phyloP scores from a whole-genome alignment of 2,113 vertebrate genomes.

The Bufo gargarizans region DNA sequence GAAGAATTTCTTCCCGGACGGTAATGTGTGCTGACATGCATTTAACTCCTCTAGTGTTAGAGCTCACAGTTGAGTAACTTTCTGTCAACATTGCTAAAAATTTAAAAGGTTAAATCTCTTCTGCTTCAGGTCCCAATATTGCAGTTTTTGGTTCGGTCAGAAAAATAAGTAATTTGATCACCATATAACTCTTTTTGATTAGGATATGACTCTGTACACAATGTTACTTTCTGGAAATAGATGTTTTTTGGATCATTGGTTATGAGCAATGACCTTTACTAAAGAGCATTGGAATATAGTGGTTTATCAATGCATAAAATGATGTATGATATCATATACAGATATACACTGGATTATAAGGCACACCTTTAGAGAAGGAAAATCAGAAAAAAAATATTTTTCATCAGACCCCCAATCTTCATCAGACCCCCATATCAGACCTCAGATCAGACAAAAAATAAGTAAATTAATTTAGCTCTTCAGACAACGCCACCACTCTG shows the following conservation, averaged over 20 bases:
- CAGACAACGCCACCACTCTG: too few relatives aligned
- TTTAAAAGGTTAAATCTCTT: conserved; percentile 57
- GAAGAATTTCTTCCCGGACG: conserved; percentile 40
- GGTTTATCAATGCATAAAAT: not conserved
- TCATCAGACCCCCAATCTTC: not conserved
- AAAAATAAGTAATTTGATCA: conserved; percentile 40
- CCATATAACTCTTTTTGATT: conserved; percentile 26
- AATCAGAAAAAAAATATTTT: too few relatives aligned
- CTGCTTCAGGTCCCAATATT: conserved; percentile 47
- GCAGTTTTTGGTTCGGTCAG: conserved; percentile 37
- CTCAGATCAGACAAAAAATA: too few relatives aligned
- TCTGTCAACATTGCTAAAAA: conserved; percentile 55
- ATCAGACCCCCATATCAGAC: not conserved
- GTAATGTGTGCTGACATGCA: conserved; percentile 55
- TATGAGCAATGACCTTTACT: conserved; percentile 27
- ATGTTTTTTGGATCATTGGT: not conserved
- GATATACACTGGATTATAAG: not conserved
- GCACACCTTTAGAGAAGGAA: too few relatives aligned
- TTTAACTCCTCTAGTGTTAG: conserved; percentile 59
- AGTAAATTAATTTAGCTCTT: too few relatives aligned
- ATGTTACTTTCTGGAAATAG: not conserved
- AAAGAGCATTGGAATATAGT: not conserved
- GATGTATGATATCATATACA: not conserved
- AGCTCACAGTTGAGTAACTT: conserved; percentile 48
- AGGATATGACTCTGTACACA: not conserved